Conservation (phyloP, 2,113 vertebrate species). For the Kryptolebias marmoratus region DNA sequence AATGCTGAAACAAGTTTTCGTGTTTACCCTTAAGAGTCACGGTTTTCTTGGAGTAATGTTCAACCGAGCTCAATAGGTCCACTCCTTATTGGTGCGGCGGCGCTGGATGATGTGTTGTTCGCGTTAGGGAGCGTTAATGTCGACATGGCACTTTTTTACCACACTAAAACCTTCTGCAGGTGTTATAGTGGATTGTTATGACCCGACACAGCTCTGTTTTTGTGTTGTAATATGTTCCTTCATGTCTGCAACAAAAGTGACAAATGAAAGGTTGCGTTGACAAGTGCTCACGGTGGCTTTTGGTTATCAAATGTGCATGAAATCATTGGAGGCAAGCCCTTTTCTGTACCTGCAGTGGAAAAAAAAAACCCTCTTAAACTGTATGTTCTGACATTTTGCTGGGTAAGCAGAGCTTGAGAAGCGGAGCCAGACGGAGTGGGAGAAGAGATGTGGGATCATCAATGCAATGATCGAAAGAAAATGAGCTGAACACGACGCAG, state of each 20-base stretch:
- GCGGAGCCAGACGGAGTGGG: constrained; percentile 12
- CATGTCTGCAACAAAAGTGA: neutral
- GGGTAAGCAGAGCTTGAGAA: constrained; percentile 16
- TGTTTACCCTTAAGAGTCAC: too few relatives aligned
- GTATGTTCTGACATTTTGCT: constrained; percentile 10
- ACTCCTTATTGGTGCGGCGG: too few relatives aligned
- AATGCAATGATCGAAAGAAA: constrained; percentile 33
- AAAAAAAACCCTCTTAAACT: neutral
- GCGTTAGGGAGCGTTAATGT: too few relatives aligned
- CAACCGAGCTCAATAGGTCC: too few relatives aligned
- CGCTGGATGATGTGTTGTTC: too few relatives aligned
- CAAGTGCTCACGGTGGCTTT: too few relatives aligned
- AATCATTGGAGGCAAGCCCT: constrained; percentile 16
- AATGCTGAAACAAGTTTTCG: too few relatives aligned
- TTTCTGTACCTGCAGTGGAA: constrained; percentile 18
- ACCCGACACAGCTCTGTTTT: neutral
- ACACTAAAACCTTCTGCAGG: neutral
- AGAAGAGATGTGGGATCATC: constrained; percentile 13
- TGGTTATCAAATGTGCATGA: neutral
- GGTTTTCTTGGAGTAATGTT: too few relatives aligned
- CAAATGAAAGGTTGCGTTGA: constrained; percentile 1
- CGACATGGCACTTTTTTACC: neutral
- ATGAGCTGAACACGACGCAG: constrained; percentile 29
- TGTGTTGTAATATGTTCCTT: neutral
- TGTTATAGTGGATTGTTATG: neutral